Evolutionary conservation across 2,888 invertebrate species (phyloP).

Genomic region (Brenthis daphne): DNA sequence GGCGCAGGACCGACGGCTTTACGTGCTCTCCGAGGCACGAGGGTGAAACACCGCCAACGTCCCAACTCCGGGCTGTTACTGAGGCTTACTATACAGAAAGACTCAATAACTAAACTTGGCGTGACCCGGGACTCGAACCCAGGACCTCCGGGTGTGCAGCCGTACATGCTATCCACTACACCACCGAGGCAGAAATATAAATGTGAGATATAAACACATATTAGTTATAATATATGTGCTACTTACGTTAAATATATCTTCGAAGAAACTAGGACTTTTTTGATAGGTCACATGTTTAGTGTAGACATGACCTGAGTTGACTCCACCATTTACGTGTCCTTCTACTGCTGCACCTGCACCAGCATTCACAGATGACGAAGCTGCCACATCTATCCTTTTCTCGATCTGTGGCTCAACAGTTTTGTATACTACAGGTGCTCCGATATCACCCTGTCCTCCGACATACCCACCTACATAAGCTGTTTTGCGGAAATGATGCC

Average conservation of each 20-base stretch:
- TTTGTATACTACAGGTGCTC: constrained; percentile 44
- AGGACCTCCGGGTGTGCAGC: too few relatives aligned
- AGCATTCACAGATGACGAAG: constrained; percentile 49
- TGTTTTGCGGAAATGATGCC: constrained; percentile 60
- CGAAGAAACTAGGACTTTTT: constrained; percentile 76
- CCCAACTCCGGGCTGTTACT: too few relatives aligned
- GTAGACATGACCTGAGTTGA: constrained; percentile 50
- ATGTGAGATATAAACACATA: too few relatives aligned
- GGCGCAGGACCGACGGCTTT: too few relatives aligned
- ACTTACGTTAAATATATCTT: constrained; percentile 85
- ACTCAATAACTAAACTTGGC: too few relatives aligned
- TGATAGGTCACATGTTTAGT: constrained; percentile 59
- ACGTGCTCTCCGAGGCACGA: too few relatives aligned
- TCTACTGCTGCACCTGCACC: constrained; percentile 44
- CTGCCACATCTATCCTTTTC: constrained; percentile 63
- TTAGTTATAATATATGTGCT: not conserved
- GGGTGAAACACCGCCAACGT: too few relatives aligned
- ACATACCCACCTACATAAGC: constrained; percentile 63
- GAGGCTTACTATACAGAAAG: too few relatives aligned
- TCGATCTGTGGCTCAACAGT: constrained; percentile 52
- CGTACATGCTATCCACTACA: too few relatives aligned
- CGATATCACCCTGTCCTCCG: constrained; percentile 50
- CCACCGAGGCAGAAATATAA: too few relatives aligned
- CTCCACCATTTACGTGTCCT: constrained; percentile 41
- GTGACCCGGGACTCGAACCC: too few relatives aligned